A percentile compares a stretch with the other conserved stretches of the same genome.
These are phyloP conservation scores for Parasteatoda lunata DNA, from an alignment of 2,888 invertebrate genomes.

Conservation along the genomic window DNA sequence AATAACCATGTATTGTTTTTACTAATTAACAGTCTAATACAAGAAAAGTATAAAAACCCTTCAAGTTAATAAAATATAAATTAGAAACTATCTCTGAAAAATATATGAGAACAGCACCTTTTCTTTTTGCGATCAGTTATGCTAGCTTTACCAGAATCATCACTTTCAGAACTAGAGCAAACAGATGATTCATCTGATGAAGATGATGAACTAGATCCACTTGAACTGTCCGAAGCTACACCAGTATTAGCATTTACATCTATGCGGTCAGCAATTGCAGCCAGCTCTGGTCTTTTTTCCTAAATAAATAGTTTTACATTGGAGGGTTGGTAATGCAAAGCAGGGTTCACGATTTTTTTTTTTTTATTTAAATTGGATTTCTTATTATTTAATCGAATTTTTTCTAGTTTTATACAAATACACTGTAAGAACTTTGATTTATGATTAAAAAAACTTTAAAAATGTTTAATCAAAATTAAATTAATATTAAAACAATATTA, in stretches of 20 bases:
- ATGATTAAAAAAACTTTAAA: no score
- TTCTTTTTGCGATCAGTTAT: constrained; percentile 85
- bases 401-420: no score
- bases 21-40: no score
- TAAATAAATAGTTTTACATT: constrained; percentile 69
- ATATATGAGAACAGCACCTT: constrained; percentile 70
- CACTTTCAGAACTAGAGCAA: constrained; percentile 76
- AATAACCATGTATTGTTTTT: no score
- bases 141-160: constrained; percentile 88
- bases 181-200: constrained; percentile 80
- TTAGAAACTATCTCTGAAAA: constrained; percentile 35
- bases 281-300: constrained; percentile 85
- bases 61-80: neutral
- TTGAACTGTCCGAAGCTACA: constrained; percentile 94
- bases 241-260: constrained; percentile 91
- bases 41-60: no score
- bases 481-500: no score
- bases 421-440: no score
- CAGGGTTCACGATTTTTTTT: no score
- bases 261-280: constrained; percentile 85
- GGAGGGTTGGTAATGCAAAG: no score
- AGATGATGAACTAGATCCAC: constrained; percentile 84
- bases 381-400: no score
- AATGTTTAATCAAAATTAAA: no score
- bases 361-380: no score